These are phyloP conservation scores for Megaceryle maxima DNA, from an alignment of 2,113 vertebrate species.

Conservation along the genomic window DNA sequence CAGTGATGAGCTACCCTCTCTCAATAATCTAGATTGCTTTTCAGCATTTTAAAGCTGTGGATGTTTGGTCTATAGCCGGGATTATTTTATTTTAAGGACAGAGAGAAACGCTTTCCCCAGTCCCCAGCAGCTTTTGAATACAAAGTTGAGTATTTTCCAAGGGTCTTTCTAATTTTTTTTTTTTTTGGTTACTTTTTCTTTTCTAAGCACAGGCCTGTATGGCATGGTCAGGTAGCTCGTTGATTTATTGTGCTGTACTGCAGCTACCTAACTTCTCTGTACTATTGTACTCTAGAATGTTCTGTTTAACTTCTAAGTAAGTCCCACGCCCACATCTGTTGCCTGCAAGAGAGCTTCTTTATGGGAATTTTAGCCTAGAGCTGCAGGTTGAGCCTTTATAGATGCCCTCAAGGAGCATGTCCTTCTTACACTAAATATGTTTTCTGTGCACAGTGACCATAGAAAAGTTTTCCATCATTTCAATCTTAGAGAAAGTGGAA, in stretches of 20 bases:
- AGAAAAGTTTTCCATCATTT: background rate
- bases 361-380: background rate
- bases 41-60: background rate
- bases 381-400: background rate
- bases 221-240: fast-evolving
- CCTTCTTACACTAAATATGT: background rate
- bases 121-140: background rate
- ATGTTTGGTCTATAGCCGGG: background rate
- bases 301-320: background rate
- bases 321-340: background rate
- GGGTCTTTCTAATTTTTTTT: background rate
- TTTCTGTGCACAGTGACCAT: background rate
- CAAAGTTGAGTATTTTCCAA: background rate
- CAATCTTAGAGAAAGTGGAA: background rate
- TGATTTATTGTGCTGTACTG: background rate
- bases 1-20: background rate
- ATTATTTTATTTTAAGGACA: background rate
- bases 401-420: background rate
- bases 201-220: background rate
- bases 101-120: background rate
- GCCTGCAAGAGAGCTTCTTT: background rate
- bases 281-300: too few species aligned
- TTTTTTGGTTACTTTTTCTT: background rate
- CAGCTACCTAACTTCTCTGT: background rate
- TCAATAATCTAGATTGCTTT: background rate